These are phyloP conservation scores for Auanema sp. DNA, from an alignment of 2,888 invertebrate species.

Conservation along the genomic window DNA sequence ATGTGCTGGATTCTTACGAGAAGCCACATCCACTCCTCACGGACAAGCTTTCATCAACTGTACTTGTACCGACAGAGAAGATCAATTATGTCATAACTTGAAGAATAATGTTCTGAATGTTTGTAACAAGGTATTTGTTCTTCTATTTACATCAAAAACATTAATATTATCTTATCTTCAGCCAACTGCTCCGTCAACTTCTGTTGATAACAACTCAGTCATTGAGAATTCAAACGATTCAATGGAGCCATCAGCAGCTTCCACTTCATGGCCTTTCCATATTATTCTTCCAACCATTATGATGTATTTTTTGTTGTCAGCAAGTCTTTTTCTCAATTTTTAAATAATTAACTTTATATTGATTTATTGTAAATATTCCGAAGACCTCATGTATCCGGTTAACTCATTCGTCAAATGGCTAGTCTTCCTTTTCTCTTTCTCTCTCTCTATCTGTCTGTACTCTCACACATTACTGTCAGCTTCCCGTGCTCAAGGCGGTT, in stretches of 20 bases:
- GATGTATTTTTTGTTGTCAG: conserved; percentile 16
- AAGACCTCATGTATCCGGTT: too few species aligned
- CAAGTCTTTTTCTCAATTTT: conserved; percentile 17
- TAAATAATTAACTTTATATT: neutral
- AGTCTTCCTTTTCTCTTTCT: too few species aligned
- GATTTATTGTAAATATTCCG: too few species aligned
- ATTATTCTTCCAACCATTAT: conserved; percentile 12
- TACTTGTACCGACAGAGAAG: conserved; percentile 62
- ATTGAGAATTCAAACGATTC: conserved; percentile 30
- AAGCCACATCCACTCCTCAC: conserved; percentile 31
- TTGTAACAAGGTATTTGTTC: conserved; percentile 37
- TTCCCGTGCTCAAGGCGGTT: too few species aligned
- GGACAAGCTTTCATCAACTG: conserved; percentile 48
- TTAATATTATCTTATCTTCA: conserved; percentile 12
- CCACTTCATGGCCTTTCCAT: neutral
- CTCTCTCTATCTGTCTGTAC: too few species aligned
- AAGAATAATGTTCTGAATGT: conserved; percentile 46
- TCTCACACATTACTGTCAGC: too few species aligned
- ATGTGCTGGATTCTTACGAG: conserved; percentile 38
- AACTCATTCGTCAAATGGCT: too few species aligned
- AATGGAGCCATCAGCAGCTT: conserved; percentile 17
- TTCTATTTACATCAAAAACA: neutral
- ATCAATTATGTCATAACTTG: conserved; percentile 56
- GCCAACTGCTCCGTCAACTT: conserved; percentile 25
- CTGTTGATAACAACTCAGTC: conserved; percentile 32